Base-by-base conservation (phyloP, 1,140 invertebrate species). In the Dermatophagoides farinae region DNA sequence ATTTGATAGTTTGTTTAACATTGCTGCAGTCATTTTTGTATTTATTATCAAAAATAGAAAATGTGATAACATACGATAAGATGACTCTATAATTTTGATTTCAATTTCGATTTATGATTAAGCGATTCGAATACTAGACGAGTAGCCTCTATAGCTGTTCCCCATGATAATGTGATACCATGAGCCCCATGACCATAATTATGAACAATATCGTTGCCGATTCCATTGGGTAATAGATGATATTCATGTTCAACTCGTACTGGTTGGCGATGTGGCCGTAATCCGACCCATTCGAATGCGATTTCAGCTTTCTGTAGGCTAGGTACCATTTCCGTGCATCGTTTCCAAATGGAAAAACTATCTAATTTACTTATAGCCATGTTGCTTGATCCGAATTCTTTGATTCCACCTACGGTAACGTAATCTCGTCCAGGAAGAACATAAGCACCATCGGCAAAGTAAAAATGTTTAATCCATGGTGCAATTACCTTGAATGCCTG, bases 101-200 rank as follows among this genome's bases (percentile, higher is more conserved):
- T 55, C 14, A 55, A 44, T 23, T 20, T 18, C 46, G 46, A 2
- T 23, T 47, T 47, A 23, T 23, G 18, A 31, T 8, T 31, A 11
- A 50, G 47, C 20, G 47, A 20, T 4, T 23, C 11, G 20, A 10
- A 6, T 23, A 82, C 80, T 6, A 87, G 70, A 25, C 78, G 65
- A 0, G 85, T 78, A 0, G 86, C 85, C 65, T 86, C 75, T 54
- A 80, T 75, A 1, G 82, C 80, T 1, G 87, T 89, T 39, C 89
- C 89, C 16, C 88, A 89, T 11, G 85, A 83, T 39, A 85, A 80
- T 60, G 83, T 83, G 1, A 93, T 80, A 8, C 90, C 88, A 71
- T 90, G 87, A 5, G 87, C 86, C 1, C 88, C 86, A 69, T 93
- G 89, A 5, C 89, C 90, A 69, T 93, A 93, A 71, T 90, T 88